These are phyloP conservation scores for Listrodromus nycthemerus DNA, from an alignment of 2,888 invertebrate species.

Conservation along the genomic window DNA sequence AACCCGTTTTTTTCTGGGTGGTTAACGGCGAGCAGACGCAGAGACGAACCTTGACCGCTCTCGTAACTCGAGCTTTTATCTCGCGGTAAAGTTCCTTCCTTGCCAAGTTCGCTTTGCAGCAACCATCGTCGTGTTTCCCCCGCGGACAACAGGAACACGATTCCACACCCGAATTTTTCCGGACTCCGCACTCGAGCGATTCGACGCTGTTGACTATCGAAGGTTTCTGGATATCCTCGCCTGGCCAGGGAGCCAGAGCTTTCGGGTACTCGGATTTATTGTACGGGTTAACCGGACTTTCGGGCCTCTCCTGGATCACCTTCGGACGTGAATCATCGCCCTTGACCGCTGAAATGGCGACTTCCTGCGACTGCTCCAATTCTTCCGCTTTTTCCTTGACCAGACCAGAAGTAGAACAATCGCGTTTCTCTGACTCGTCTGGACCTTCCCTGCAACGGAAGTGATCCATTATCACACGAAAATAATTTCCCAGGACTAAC, in stretches of 20 bases:
- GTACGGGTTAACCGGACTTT: constrained; percentile 77
- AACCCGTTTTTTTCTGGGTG: neutral
- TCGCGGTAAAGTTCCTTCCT: constrained; percentile 72
- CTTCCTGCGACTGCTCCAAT: constrained; percentile 17
- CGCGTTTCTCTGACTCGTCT: constrained; percentile 34
- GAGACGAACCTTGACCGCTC: constrained; percentile 74
- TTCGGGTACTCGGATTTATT: constrained; percentile 72
- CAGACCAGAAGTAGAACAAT: neutral
- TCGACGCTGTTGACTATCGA: constrained; percentile 60
- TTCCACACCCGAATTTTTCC: constrained; percentile 69
- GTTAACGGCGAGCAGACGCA: neutral
- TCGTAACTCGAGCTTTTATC: constrained; percentile 76
- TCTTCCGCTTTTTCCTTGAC: constrained; percentile 34
- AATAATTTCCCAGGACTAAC: neutral
- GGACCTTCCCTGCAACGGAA: constrained; percentile 32
- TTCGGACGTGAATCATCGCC: constrained; percentile 17
- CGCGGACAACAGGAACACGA: constrained; percentile 70
- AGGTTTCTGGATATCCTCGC: constrained; percentile 64
- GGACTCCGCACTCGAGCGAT: constrained; percentile 69
- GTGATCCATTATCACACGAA: neutral
- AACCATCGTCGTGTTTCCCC: constrained; percentile 68
- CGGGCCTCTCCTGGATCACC: constrained; percentile 59
- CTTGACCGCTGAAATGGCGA: constrained; percentile 26
- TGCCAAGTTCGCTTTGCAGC: constrained; percentile 67
- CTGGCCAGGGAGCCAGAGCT: constrained; percentile 67